Evolutionary conservation across 2,797 vertebrate genomes (phyloP).

Genomic region (Diceros bicornis): DNA sequence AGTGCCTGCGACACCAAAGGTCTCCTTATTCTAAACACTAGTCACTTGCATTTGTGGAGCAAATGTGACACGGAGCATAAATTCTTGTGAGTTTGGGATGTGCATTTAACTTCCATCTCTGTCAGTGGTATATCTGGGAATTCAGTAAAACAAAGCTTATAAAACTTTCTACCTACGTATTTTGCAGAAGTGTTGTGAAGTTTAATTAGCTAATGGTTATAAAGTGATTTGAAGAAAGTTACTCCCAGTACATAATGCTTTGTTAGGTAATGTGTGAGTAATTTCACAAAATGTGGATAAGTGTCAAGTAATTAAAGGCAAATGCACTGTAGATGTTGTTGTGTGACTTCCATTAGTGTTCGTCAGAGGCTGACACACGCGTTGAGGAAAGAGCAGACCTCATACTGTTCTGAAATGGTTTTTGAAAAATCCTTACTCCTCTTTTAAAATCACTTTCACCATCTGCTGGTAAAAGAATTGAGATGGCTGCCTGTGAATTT

Average conservation of each 20-base stretch:
- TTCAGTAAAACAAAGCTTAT: constrained; percentile 29
- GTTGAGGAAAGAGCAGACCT: constrained; percentile 78
- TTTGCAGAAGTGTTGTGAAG: constrained; percentile 56
- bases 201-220: constrained; percentile 72
- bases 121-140: background rate
- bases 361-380: constrained; percentile 60
- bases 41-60: constrained; percentile 2
- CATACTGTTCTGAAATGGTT: constrained; percentile 82
- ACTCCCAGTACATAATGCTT: constrained; percentile 57
- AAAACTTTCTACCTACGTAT: constrained; percentile 52
- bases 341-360: constrained; percentile 29
- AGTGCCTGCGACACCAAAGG: background rate
- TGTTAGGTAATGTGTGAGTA: constrained; percentile 59
- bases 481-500: constrained; percentile 82
- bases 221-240: constrained; percentile 73
- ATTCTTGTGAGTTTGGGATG: background rate
- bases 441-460: constrained; percentile 85
- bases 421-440: constrained; percentile 84
- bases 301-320: constrained; percentile 78
- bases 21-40: background rate
- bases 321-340: background rate
- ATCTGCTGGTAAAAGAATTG: constrained; percentile 86
- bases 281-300: constrained; percentile 75
- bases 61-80: background rate
- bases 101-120: background rate